A percentile compares a stretch with the other conserved stretches of the same genome.
phyloP scores from a whole-genome alignment of 2,888 invertebrate species.

The Synergus umbraculus region DNA sequence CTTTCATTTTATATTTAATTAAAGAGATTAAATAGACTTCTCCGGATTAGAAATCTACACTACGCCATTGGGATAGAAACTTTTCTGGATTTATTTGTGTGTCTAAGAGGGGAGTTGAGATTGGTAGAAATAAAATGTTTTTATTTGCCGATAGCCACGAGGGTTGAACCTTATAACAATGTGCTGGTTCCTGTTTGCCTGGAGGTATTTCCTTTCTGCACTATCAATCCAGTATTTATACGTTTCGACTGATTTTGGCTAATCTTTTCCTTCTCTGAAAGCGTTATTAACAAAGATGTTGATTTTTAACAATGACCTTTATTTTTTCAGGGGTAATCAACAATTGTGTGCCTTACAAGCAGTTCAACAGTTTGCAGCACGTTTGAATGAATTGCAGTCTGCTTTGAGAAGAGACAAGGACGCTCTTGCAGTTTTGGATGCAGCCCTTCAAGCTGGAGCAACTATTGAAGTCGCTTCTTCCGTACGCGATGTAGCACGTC shows the following conservation, averaged over 20 bases:
- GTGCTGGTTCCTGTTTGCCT: constrained; percentile 2
- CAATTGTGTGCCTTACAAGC: constrained; percentile 86
- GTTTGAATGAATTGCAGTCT: constrained; percentile 86
- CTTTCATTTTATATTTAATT: background rate
- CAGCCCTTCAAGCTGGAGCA: constrained; percentile 77
- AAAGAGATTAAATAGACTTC: background rate
- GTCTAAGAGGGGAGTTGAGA: constrained; percentile 57
- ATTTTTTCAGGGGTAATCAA: constrained; percentile 83
- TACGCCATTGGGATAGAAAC: background rate
- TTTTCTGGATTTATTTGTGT: constrained; percentile 52
- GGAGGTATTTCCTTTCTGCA: constrained; percentile 5
- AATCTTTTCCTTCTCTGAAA: background rate
- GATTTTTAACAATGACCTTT: constrained; percentile 38
- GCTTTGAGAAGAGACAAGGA: constrained; percentile 86
- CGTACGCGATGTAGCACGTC: constrained; percentile 80
- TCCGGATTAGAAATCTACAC: background rate
- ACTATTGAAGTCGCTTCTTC: constrained; percentile 79
- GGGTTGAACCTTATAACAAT: constrained; percentile 42
- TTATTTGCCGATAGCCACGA: constrained; percentile 65
- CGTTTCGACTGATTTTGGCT: background rate
- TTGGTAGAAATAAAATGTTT: constrained; percentile 68
- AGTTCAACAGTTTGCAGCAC: constrained; percentile 86
- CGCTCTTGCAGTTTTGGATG: constrained; percentile 79
- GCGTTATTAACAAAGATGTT: background rate
- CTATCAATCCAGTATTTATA: background rate